phyloP scores from a whole-genome alignment of 2,888 invertebrate genomes.

The Microctonus aethiopoides region DNA sequence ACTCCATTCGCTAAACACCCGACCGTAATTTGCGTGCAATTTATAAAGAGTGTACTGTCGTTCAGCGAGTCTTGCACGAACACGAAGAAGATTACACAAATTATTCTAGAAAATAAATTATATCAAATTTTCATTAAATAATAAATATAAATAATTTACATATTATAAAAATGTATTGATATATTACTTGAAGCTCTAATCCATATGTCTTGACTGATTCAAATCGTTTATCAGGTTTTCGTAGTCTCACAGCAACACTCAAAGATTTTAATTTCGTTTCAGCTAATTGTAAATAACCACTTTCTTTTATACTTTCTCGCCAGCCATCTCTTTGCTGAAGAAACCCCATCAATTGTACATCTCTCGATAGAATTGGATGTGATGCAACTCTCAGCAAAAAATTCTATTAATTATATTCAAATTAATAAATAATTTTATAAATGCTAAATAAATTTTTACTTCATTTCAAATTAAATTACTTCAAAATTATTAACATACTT shows the following conservation, averaged over 20 bases:
- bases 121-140: slow-evolving; percentile 8
- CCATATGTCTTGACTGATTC: slow-evolving; percentile 82
- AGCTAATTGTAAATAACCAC: slow-evolving; percentile 79
- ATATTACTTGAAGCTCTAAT: slow-evolving; percentile 74
- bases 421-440: neutral
- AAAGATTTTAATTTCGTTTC: slow-evolving; percentile 82
- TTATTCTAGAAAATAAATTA: slow-evolving; percentile 57
- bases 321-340: slow-evolving; percentile 83
- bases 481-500: slow-evolving; percentile 68
- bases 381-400: slow-evolving; percentile 81
- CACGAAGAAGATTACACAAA: slow-evolving; percentile 64
- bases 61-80: slow-evolving; percentile 77
- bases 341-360: slow-evolving; percentile 82
- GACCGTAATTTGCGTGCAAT: slow-evolving; percentile 83
- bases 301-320: slow-evolving; percentile 81
- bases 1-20: slow-evolving; percentile 88
- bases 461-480: too few relatives aligned
- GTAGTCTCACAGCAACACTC: slow-evolving; percentile 79
- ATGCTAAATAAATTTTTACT: too few relatives aligned
- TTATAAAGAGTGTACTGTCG: slow-evolving; percentile 82
- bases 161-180: slow-evolving; percentile 60
- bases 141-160: slow-evolving; percentile 58
- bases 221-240: slow-evolving; percentile 79
- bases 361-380: slow-evolving; percentile 79
- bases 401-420: slow-evolving; percentile 67